Conservation (phyloP, 2,113 vertebrate genomes). For the Bubo bubo region DNA sequence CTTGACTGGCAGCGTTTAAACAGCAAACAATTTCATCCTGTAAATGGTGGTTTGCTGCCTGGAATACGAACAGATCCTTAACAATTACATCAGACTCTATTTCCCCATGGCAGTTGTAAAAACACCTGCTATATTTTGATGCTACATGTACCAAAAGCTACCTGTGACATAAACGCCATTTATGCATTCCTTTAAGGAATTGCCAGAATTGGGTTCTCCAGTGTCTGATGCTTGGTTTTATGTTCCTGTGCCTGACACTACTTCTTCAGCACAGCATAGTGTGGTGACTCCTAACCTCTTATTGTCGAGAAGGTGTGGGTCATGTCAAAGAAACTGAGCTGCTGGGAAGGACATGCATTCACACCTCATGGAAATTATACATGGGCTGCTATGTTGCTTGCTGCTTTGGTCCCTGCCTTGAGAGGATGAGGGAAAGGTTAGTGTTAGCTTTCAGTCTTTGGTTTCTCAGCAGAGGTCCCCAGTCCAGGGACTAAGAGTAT, state of each 20-base stretch:
- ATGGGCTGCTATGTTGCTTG: fast-evolving
- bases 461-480: neutral
- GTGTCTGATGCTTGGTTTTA: neutral
- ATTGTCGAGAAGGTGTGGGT: neutral
- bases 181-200: neutral
- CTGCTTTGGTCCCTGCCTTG: neutral
- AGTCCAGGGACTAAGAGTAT: neutral
- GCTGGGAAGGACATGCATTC: neutral
- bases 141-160: neutral
- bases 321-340: neutral
- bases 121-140: neutral
- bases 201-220: neutral
- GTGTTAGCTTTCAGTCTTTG: neutral
- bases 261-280: neutral
- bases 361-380: neutral
- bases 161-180: neutral
- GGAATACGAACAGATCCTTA: slow-evolving; percentile 48
- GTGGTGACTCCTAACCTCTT: neutral
- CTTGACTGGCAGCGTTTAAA: slow-evolving; percentile 70
- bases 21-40: slow-evolving; percentile 64
- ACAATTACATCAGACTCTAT: slow-evolving; percentile 47
- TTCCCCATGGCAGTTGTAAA: slow-evolving; percentile 22
- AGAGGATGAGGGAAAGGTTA: neutral
- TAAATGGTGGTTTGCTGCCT: slow-evolving; percentile 44
- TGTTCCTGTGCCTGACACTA: neutral